Evolutionary conservation across 2,888 invertebrate species (phyloP).

Genomic region (Drosophila pseudotakahashii): DNA sequence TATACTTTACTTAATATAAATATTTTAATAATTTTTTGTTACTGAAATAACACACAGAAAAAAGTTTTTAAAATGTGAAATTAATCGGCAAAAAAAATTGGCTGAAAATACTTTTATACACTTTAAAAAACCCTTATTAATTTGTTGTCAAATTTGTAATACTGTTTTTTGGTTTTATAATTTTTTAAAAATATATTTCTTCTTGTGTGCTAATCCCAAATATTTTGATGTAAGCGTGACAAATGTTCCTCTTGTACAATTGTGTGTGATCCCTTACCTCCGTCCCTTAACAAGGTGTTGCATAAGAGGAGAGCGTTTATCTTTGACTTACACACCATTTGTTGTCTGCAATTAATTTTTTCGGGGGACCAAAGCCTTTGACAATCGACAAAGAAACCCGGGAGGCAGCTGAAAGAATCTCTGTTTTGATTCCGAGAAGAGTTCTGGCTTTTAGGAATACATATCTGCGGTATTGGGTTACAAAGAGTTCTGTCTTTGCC

Average conservation of each 20-base stretch:
- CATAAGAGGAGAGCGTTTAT: slow-evolving; percentile 69
- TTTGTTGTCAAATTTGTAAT: too few relatives aligned
- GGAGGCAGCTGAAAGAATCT: slow-evolving; percentile 29
- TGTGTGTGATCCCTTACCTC: slow-evolving; percentile 47
- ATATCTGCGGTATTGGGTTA: slow-evolving; percentile 27
- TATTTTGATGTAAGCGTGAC: slow-evolving; percentile 64
- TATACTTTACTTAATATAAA: too few relatives aligned
- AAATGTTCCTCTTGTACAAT: slow-evolving; percentile 76
- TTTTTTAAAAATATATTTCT: too few relatives aligned
- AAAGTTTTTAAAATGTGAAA: too few relatives aligned
- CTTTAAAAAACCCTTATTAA: too few relatives aligned
- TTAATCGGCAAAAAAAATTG: too few relatives aligned
- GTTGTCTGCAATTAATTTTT: slow-evolving; percentile 74
- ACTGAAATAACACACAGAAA: too few relatives aligned
- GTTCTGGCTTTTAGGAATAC: slow-evolving; percentile 7
- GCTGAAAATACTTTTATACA: too few relatives aligned
- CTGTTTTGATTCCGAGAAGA: slow-evolving; percentile 25
- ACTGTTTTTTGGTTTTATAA: too few relatives aligned
- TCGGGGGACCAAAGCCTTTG: slow-evolving; percentile 43
- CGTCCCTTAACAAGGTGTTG: slow-evolving; percentile 53
- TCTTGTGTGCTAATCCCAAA: too few relatives aligned
- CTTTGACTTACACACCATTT: slow-evolving; percentile 72
- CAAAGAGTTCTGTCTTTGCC: slow-evolving; percentile 26
- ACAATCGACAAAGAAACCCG: slow-evolving; percentile 22
- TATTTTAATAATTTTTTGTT: too few relatives aligned